Evolutionary conservation across 2,888 invertebrate species (phyloP), one percentile per base, ranked within the genome.

Genomic region (Helobdella robusta): DNA sequence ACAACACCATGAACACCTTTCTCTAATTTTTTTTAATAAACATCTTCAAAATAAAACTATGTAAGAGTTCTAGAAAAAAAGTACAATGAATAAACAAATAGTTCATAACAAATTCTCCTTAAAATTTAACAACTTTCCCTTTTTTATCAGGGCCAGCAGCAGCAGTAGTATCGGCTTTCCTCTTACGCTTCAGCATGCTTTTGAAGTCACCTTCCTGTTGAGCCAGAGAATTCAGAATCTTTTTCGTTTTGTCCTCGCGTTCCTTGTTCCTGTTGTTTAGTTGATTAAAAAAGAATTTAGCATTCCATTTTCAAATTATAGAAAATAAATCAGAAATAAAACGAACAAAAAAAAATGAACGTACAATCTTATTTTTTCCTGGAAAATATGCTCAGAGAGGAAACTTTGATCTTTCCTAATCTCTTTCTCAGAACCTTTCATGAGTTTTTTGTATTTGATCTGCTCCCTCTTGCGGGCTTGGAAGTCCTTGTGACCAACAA

Each of bases 321-420:
- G 18, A 11, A 40, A 11, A 15, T n/a, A 40, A 40, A 15, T 40
- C 11, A 40, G 44, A 40, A 40, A 40, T 40, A 40, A 40, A 40
- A 25, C 1, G 30, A 11, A 59, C 8, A 32, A 36, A 23, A 34
- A n/a, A 34, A 34, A 60, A 23, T 30, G 15, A 15, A 62, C 59
- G 18, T 32, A 65, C 65, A 30, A 50, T 11, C 23, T 25, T 35
- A 65, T 44, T 2, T 46, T 36, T 34, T 65, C 60, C 18, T 59
- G 15, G 25, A 60, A 18, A 3, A 59, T 48, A 36, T 59, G 59
- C 30, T 52, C 50, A 32, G 59, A 48, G 25, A 50, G 40, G 23
- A 65, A 34, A 20, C 46, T 46, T 32, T 65, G 60, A 30, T 66
- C 62, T 35, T 66, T 63, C 36, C 46, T 56, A 34, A 62, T 34